These are phyloP conservation scores for Malurus leucopterus DNA, from an alignment of 2,797 vertebrate species.

Conservation along the genomic window DNA sequence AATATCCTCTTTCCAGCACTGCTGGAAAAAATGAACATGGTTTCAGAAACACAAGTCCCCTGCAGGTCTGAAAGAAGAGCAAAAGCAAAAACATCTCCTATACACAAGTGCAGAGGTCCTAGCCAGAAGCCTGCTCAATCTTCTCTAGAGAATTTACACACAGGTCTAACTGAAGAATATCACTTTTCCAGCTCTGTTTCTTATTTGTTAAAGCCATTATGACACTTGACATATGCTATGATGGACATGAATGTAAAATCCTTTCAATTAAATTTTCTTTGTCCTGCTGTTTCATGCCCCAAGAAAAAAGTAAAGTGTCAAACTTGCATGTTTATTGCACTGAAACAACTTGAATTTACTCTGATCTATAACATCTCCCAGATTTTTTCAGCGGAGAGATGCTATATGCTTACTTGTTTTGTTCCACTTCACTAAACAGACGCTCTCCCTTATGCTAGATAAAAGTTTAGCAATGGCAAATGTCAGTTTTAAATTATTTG, in stretches of 20 bases:
- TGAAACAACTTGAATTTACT: slow-evolving; percentile 14
- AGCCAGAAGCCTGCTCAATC: neutral
- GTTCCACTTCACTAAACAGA: slow-evolving; percentile 31
- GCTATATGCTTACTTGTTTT: slow-evolving; percentile 24
- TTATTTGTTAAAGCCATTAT: neutral
- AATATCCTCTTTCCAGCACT: slow-evolving; percentile 9
- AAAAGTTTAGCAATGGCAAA: slow-evolving; percentile 48
- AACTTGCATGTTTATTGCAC: neutral
- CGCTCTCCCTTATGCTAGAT: slow-evolving; percentile 28
- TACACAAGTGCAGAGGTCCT: neutral
- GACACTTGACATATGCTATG: neutral
- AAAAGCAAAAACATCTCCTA: neutral
- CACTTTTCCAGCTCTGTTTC: neutral
- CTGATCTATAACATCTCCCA: neutral
- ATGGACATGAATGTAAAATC: neutral
- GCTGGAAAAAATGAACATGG: neutral
- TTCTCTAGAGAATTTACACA: neutral
- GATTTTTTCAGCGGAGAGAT: slow-evolving; percentile 31
- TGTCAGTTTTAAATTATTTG: slow-evolving; percentile 21
- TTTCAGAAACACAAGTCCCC: neutral
- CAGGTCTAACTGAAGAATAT: neutral
- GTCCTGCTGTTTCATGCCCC: neutral
- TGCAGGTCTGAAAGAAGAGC: neutral
- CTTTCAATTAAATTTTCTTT: neutral
- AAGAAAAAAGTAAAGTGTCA: neutral